Percentiles rank a stretch among this genome's conserved stretches.
These are phyloP conservation scores for Chinchilla lanigera DNA, from an alignment of 2,113 vertebrate species.

Conservation along the genomic window DNA sequence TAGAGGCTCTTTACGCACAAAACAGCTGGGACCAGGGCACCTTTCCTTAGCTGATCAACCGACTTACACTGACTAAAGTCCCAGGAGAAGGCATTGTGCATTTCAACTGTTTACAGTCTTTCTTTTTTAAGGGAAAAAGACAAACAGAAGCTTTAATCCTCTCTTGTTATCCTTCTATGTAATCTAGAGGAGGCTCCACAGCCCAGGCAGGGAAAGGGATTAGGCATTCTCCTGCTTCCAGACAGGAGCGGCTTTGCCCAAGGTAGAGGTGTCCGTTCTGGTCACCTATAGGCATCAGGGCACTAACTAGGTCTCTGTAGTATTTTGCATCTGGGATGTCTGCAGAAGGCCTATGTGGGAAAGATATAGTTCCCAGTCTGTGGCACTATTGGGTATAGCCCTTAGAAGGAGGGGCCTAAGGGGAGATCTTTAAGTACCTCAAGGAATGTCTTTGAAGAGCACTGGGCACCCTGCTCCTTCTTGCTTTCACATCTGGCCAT, in stretches of 20 bases:
- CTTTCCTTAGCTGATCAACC: not conserved
- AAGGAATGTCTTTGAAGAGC: not conserved
- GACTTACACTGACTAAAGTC: not conserved
- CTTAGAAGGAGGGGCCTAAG: not conserved
- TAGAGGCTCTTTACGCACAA: not conserved
- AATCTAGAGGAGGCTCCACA: not conserved
- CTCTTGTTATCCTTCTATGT: not conserved
- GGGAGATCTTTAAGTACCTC: not conserved
- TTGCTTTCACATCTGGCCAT: not conserved
- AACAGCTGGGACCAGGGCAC: not conserved
- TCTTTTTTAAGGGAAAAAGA: not conserved
- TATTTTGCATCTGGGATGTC: not conserved
- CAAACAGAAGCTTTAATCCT: not conserved
- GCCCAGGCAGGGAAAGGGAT: no score
- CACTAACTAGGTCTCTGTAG: not conserved
- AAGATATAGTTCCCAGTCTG: not conserved
- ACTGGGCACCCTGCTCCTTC: not conserved
- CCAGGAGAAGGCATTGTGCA: not conserved
- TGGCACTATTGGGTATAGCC: no score
- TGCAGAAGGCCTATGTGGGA: not conserved
- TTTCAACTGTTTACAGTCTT: not conserved
- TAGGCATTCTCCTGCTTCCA: not conserved
- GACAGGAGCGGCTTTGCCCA: not conserved
- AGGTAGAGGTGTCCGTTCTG: no score
- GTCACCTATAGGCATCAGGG: not conserved